Percentiles rank a stretch among this genome's conserved stretches.
These are phyloP conservation scores for Drosophila bocqueti DNA, from an alignment of 1,140 invertebrate genomes.

Conservation along the genomic window DNA sequence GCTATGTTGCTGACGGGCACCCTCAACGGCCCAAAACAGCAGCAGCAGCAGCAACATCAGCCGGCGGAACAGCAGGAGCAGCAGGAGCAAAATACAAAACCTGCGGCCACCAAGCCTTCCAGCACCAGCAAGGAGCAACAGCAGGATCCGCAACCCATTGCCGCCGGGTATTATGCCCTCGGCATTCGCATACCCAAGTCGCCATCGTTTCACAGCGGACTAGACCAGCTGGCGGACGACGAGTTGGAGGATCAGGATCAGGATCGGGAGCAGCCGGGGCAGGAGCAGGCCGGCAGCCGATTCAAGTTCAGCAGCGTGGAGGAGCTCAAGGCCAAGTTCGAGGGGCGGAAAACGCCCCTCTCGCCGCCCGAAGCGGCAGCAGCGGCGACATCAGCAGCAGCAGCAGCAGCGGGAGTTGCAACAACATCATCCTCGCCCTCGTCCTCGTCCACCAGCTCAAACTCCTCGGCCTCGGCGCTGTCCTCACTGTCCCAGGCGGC, in stretches of 20 bases:
- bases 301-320: constrained; percentile 81
- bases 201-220: constrained; percentile 92
- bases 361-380: constrained; percentile 65
- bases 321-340: constrained; percentile 80
- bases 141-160: constrained; percentile 27
- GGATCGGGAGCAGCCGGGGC: constrained; percentile 4
- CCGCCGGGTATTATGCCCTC: constrained; percentile 62
- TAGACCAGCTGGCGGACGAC: constrained; percentile 90
- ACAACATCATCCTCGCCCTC: constrained; percentile 72
- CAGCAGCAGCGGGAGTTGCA: constrained; percentile 29
- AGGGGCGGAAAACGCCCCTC: constrained; percentile 74
- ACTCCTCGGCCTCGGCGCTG: constrained; percentile 69
- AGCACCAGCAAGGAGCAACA: constrained; percentile 29
- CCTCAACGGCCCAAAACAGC: constrained; percentile 64
- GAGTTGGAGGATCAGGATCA: constrained; percentile 37
- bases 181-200: constrained; percentile 91
- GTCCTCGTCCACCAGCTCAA: constrained; percentile 74
- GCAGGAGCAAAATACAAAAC: constrained; percentile 21
- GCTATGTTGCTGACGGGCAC: constrained; percentile 84
- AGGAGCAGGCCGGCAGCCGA: constrained; percentile 32
- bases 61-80: constrained; percentile 28
- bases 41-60: constrained; percentile 64
- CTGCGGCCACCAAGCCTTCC: constrained; percentile 7
- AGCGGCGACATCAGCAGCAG: constrained; percentile 16
- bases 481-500: constrained; percentile 72